Percentiles rank a stretch among this genome's conserved stretches.
phyloP scores from a whole-genome alignment of 2,888 invertebrate species.

The Argynnis bischoffii region DNA sequence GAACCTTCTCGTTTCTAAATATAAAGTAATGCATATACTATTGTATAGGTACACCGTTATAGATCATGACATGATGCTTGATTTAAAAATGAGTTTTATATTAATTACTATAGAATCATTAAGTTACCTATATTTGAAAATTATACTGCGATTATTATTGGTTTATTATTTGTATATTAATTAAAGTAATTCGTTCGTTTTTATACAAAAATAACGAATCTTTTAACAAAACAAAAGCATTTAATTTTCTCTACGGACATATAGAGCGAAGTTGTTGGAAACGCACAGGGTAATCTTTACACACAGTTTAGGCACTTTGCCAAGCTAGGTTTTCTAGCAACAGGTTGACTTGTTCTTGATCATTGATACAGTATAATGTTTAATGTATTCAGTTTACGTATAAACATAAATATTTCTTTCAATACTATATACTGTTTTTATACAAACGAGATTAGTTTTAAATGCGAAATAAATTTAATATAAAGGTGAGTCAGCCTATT shows the following conservation, averaged over 20 bases:
- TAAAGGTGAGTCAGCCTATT: neutral
- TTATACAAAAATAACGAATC: neutral
- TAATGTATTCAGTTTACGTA: neutral
- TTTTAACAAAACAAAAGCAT: neutral
- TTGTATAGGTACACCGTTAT: too few species aligned
- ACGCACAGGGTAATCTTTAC: conserved; percentile 11
- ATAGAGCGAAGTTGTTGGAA: neutral
- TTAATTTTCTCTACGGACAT: conserved; percentile 4
- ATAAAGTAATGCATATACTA: too few species aligned
- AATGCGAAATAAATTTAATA: too few species aligned
- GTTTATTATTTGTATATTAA: neutral
- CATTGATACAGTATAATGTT: conserved; percentile 14
- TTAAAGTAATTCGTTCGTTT: neutral
- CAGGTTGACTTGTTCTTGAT: conserved; percentile 33
- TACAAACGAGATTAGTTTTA: too few species aligned
- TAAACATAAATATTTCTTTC: neutral
- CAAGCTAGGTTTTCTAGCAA: conserved; percentile 32
- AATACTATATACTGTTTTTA: neutral
- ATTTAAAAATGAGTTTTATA: too few species aligned
- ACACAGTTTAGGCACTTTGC: conserved; percentile 32
- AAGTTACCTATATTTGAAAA: too few species aligned
- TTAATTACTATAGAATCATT: too few species aligned
- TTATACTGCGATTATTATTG: too few species aligned
- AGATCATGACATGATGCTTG: too few species aligned
- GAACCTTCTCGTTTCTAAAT: neutral